Evolutionary conservation across 1,140 invertebrate species (phyloP).

Genomic region (Megalonaias nervosa): DNA sequence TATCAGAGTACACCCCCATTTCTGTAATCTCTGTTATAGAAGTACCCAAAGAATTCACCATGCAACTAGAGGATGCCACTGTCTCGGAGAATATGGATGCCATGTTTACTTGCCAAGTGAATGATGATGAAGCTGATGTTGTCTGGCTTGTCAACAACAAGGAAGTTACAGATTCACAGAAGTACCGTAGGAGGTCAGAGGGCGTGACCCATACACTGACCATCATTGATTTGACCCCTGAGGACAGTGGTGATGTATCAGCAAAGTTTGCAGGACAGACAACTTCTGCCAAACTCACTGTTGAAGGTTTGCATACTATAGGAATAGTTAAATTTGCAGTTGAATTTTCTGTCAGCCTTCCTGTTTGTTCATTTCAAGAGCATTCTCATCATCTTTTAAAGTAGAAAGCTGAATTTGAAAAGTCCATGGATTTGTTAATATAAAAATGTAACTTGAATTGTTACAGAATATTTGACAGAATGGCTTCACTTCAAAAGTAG

Average conservation of each 20-base stretch:
- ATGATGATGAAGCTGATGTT: slow-evolving; percentile 64
- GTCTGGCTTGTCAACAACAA: slow-evolving; percentile 65
- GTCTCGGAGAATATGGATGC: slow-evolving; percentile 57
- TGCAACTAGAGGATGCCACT: slow-evolving; percentile 59
- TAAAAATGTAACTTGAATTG: no score
- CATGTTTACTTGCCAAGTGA: slow-evolving; percentile 63
- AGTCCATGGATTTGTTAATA: no score
- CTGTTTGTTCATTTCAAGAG: no score
- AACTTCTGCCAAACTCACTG: slow-evolving; percentile 58
- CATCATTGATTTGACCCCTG: slow-evolving; percentile 52
- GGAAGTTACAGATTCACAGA: slow-evolving; percentile 56
- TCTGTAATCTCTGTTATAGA: slow-evolving; percentile 43
- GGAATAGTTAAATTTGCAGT: no score
- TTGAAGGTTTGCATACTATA: slow-evolving; percentile 54
- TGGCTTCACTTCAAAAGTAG: no score
- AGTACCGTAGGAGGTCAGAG: slow-evolving; percentile 75
- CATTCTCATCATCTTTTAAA: no score
- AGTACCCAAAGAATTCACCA: slow-evolving; percentile 61
- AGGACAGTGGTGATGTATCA: slow-evolving; percentile 62
- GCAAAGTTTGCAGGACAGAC: slow-evolving; percentile 58
- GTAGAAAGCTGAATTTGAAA: no score
- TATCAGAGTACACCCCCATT: no score
- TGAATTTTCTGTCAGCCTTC: no score
- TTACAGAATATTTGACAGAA: no score
- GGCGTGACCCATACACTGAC: slow-evolving; percentile 60